A percentile compares a stretch with the other conserved stretches of the same genome.
phyloP scores from a whole-genome alignment of 2,888 invertebrate genomes.

The Acholoe squamosa region DNA sequence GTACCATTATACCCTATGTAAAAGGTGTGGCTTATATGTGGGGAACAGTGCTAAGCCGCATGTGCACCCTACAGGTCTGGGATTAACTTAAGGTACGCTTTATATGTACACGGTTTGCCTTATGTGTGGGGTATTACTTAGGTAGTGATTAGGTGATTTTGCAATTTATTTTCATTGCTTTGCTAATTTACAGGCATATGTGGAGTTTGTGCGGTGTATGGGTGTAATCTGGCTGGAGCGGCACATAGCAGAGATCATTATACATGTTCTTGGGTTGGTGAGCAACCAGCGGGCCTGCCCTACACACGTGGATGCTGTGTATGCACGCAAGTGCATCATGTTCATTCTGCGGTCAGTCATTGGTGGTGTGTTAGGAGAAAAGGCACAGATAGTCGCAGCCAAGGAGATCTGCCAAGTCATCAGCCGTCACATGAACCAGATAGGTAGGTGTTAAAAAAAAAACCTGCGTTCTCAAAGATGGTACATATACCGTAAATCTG shows the following conservation, averaged over 20 bases:
- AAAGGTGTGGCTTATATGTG: no score
- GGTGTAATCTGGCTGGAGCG: conserved; percentile 97
- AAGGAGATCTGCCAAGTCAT: conserved; percentile 96
- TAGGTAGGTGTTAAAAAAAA: conserved; percentile 71
- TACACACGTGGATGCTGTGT: conserved; percentile 98
- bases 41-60: no score
- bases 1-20: no score
- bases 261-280: conserved; percentile 94
- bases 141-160: no score
- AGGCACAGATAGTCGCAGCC: conserved; percentile 95
- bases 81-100: no score
- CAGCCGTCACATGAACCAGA: conserved; percentile 93
- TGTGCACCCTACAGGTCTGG: no score
- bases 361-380: conserved; percentile 97
- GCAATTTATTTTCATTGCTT: no score
- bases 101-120: no score
- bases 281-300: conserved; percentile 97
- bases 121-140: no score
- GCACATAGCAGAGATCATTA: conserved; percentile 92
- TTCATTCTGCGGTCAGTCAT: conserved; percentile 95
- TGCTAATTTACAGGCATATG: conserved; percentile 90
- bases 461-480: no score
- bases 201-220: conserved; percentile 95
- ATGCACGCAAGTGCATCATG: conserved; percentile 97
- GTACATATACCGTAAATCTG: no score